Conservation (phyloP, 2,113 vertebrate genomes). For the Anser brachyrhynchus region DNA sequence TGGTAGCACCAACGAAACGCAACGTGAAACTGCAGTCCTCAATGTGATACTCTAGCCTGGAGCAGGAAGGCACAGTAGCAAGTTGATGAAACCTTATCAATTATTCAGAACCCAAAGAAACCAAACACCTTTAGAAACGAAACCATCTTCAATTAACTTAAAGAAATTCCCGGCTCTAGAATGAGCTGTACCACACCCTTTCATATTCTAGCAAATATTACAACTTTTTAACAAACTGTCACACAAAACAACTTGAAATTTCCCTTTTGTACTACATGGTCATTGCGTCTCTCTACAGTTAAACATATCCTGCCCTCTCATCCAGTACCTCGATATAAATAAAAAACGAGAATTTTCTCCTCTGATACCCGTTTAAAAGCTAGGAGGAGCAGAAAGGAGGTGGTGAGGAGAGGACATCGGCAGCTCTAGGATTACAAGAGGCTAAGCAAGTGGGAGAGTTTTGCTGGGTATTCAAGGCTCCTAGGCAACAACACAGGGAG, state of each 20-base stretch:
- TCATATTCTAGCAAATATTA: not conserved
- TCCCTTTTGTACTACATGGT: not conserved
- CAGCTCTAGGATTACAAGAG: not conserved
- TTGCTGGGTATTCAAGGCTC: not conserved
- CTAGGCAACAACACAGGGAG: not conserved
- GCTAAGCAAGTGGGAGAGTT: not conserved
- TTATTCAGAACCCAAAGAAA: slow-evolving; percentile 59
- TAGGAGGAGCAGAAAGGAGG: not conserved
- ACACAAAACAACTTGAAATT: not conserved
- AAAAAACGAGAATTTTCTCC: not conserved
- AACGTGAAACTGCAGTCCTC: not conserved
- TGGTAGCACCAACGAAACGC: not conserved
- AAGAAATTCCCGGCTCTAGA: not conserved
- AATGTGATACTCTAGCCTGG: not conserved
- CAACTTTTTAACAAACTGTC: not conserved
- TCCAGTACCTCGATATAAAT: not conserved
- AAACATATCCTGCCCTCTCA: not conserved
- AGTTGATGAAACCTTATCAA: slow-evolving; percentile 6
- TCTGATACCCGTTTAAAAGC: not conserved
- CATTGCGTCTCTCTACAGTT: not conserved
- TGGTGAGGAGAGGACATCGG: not conserved
- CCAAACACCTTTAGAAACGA: slow-evolving; percentile 34
- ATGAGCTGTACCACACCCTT: not conserved
- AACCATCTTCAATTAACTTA: slow-evolving; percentile 14
- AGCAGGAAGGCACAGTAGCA: not conserved